These are phyloP conservation scores for Atherix ibis DNA, from an alignment of 2,888 invertebrate species.

Conservation along the genomic window DNA sequence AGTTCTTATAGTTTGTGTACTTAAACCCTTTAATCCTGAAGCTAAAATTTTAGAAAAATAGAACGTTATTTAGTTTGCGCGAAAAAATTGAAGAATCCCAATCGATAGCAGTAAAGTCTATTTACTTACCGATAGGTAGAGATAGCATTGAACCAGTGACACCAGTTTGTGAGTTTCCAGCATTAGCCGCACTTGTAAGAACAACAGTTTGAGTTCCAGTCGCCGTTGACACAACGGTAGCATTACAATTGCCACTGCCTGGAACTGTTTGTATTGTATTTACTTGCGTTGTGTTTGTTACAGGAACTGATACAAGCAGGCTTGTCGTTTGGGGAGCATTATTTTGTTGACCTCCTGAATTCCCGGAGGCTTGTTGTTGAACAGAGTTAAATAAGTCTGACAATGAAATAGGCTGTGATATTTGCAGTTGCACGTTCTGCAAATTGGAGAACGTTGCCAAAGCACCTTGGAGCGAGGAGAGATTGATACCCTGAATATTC, in stretches of 20 bases:
- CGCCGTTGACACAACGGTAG: constrained; percentile 36
- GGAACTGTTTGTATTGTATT: constrained; percentile 18
- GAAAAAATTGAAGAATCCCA: no score
- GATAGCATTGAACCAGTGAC: constrained; percentile 39
- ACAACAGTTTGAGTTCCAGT: constrained; percentile 31
- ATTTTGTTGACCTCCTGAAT: constrained; percentile 12
- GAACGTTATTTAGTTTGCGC: no score
- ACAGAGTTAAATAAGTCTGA: constrained; percentile 37
- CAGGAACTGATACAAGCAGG: constrained; percentile 51
- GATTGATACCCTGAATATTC: constrained; percentile 53
- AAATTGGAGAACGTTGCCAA: constrained; percentile 43
- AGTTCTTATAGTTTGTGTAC: constrained; percentile 31
- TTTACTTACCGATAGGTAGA: constrained; percentile 44
- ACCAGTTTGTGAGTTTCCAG: constrained; percentile 8
- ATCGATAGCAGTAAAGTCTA: no score
- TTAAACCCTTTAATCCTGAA: constrained; percentile 44
- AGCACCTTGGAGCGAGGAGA: constrained; percentile 48
- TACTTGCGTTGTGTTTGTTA: constrained; percentile 27
- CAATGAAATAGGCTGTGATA: constrained; percentile 72
- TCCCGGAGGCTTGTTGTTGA: constrained; percentile 16
- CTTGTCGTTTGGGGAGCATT: constrained; percentile 33
- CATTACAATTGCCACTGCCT: constrained; percentile 35
- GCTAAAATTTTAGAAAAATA: constrained; percentile 52
- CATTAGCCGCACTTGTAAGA: constrained; percentile 22
- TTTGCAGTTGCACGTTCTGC: constrained; percentile 68